Evolutionary conservation across 2,797 vertebrate genomes (phyloP).

Genomic region (Emydoidea blandingii): DNA sequence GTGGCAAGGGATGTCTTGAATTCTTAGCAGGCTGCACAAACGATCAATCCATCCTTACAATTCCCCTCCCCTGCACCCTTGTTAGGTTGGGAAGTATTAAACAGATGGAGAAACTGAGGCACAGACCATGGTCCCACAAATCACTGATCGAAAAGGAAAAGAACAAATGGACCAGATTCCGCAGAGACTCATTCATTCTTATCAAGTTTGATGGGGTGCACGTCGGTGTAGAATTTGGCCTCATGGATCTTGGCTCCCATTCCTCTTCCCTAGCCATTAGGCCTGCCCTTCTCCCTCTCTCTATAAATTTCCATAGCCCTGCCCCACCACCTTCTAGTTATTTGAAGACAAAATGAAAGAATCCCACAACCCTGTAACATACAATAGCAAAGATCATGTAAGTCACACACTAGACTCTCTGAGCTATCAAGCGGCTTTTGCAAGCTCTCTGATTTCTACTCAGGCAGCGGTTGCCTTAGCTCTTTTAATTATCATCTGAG

Average conservation of each 20-base stretch:
- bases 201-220: neutral
- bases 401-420: rapidly evolving
- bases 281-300: rapidly evolving
- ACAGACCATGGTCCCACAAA: neutral
- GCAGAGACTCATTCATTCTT: neutral
- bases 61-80: rapidly evolving
- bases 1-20: neutral
- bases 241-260: neutral
- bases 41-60: rapidly evolving
- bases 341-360: neutral
- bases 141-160: neutral
- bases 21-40: rapidly evolving
- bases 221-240: rapidly evolving
- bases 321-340: rapidly evolving
- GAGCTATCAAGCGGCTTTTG: rapidly evolving
- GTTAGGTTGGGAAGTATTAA: neutral
- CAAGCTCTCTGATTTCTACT: neutral
- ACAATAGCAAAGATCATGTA: neutral
- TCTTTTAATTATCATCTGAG: neutral
- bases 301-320: rapidly evolving
- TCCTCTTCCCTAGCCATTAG: rapidly evolving
- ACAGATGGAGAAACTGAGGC: neutral
- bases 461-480: rapidly evolving
- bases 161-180: neutral
- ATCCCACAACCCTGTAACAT: neutral